A percentile compares a stretch with the other conserved stretches of the same genome.
These are phyloP conservation scores for Adrianichthys oophorus DNA, from an alignment of 2,797 vertebrate species.

Conservation along the genomic window DNA sequence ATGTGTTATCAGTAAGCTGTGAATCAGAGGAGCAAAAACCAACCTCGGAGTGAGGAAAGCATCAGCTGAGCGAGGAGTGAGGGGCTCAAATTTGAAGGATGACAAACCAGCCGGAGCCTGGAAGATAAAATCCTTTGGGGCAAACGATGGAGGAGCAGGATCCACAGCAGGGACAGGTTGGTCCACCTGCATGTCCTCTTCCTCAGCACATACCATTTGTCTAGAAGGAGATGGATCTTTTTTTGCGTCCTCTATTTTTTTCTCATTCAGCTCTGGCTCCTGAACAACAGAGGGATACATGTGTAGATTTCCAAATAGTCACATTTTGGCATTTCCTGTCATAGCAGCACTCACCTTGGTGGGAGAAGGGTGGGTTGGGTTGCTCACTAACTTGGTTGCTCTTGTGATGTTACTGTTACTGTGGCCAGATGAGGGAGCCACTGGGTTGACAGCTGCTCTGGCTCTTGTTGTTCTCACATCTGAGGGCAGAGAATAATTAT, in stretches of 20 bases:
- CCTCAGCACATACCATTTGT: slow-evolving; percentile 6
- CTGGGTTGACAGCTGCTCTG: slow-evolving; percentile 38
- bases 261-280: slow-evolving; percentile 15
- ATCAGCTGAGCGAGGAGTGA: slow-evolving; percentile 81
- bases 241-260: slow-evolving; percentile 21
- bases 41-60: slow-evolving; percentile 82
- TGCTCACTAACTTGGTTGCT: not conserved
- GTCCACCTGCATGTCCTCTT: slow-evolving; percentile 42
- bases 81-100: slow-evolving; percentile 79
- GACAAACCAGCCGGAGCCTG: slow-evolving; percentile 82
- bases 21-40: not conserved
- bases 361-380: not conserved
- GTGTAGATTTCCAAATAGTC: too few species aligned
- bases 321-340: not conserved
- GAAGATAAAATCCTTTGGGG: slow-evolving; percentile 88
- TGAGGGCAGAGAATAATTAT: slow-evolving; percentile 6
- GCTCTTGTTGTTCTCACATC: slow-evolving; percentile 57
- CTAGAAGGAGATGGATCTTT: slow-evolving; percentile 11
- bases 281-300: slow-evolving; percentile 3
- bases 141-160: slow-evolving; percentile 80
- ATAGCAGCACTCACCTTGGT: slow-evolving; percentile 31
- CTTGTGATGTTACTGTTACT: slow-evolving; percentile 42
- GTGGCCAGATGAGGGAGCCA: slow-evolving; percentile 36
- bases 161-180: slow-evolving; percentile 15
- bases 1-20: not conserved